A percentile compares a stretch with the other conserved stretches of the same genome.
These are phyloP conservation scores for Heliconius cydno DNA, from an alignment of 2,888 invertebrate species.

Conservation along the genomic window DNA sequence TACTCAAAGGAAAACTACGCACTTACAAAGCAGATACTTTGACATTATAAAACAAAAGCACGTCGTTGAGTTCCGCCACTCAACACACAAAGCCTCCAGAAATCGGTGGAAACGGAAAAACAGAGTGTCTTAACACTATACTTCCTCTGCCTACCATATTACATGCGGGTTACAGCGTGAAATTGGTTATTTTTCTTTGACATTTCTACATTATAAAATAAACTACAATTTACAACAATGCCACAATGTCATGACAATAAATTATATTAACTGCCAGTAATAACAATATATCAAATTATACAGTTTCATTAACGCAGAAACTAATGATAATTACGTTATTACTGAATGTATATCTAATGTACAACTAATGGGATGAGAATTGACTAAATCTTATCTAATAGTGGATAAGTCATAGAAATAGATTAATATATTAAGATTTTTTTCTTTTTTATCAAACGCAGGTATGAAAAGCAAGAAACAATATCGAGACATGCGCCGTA, in stretches of 20 bases:
- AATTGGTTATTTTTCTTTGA: background rate
- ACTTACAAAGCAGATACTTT: too few relatives aligned
- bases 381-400: background rate
- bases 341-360: slow-evolving; percentile 18
- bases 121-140: background rate
- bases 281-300: slow-evolving; percentile 28
- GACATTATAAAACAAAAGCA: too few relatives aligned
- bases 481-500: too few relatives aligned
- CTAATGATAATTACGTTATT: slow-evolving; percentile 20
- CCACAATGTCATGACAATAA: slow-evolving; percentile 24
- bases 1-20: too few relatives aligned
- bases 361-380: slow-evolving; percentile 2
- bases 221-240: background rate
- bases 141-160: background rate
- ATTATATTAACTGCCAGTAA: slow-evolving; percentile 24
- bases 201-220: background rate
- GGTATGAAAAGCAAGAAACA: too few relatives aligned
- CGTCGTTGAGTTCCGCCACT: background rate
- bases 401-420: background rate
- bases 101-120: too few relatives aligned
- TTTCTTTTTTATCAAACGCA: too few relatives aligned
- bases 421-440: too few relatives aligned
- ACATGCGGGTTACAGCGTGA: background rate
- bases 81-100: background rate
- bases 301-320: slow-evolving; percentile 21